Percentiles rank a stretch among this genome's conserved stretches.
phyloP scores from a whole-genome alignment of 2,888 invertebrate species.

The Drosophila siamana region DNA sequence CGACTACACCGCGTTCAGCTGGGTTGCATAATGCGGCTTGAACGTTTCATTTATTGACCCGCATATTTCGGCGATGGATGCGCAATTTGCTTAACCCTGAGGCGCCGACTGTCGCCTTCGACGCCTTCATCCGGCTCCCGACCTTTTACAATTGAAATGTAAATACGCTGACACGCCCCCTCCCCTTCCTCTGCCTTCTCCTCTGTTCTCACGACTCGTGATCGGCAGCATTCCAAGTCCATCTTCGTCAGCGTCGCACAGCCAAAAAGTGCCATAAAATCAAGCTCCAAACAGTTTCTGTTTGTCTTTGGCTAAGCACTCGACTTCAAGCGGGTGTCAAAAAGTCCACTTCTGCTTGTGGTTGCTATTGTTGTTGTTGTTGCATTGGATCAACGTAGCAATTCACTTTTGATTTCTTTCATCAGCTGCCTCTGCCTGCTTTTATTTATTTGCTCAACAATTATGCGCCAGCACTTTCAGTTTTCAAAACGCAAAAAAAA shows the following conservation, averaged over 20 bases:
- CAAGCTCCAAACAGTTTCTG: constrained; percentile 38
- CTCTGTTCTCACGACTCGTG: constrained; percentile 21
- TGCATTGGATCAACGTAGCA: constrained; percentile 39
- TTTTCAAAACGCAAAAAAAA: constrained; percentile 30
- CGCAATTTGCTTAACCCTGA: constrained; percentile 67
- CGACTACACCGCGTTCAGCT: too few relatives aligned
- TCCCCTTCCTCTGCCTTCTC: neutral
- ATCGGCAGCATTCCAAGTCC: constrained; percentile 28
- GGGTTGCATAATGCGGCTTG: constrained; percentile 66
- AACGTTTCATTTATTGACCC: constrained; percentile 76
- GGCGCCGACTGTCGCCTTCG: constrained; percentile 56
- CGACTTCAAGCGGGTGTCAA: constrained; percentile 49
- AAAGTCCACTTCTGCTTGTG: constrained; percentile 42
- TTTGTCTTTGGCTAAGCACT: constrained; percentile 45
- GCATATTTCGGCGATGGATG: constrained; percentile 60
- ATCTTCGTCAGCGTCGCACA: too few relatives aligned
- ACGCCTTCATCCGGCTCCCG: constrained; percentile 41
- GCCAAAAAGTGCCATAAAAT: too few relatives aligned
- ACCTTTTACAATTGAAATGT: constrained; percentile 78
- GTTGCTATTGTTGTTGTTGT: constrained; percentile 18
- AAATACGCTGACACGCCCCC: constrained; percentile 49
- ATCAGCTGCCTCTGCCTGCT: constrained; percentile 55
- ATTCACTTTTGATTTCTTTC: constrained; percentile 48
- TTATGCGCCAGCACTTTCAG: constrained; percentile 56
- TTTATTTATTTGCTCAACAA: constrained; percentile 64